phyloP scores from a whole-genome alignment of 2,888 invertebrate species.

The Tinea trinotella region DNA sequence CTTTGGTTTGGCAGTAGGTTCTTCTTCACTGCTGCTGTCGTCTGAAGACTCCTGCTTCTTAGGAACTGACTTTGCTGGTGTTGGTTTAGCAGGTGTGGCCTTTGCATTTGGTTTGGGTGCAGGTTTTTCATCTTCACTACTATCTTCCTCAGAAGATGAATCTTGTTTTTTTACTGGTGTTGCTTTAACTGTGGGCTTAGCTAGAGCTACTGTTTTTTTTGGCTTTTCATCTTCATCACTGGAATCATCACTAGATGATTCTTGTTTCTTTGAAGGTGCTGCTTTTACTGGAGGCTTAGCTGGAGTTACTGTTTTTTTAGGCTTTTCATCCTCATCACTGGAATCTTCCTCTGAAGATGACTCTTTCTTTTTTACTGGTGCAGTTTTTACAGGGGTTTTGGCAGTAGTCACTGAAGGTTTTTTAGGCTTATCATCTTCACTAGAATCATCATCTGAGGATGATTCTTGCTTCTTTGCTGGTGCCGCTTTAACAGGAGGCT shows the following conservation, averaged over 20 bases:
- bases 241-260: slow-evolving; percentile 33
- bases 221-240: slow-evolving; percentile 34
- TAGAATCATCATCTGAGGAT: slow-evolving; percentile 41
- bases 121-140: slow-evolving; percentile 41
- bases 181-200: slow-evolving; percentile 24
- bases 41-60: slow-evolving; percentile 49
- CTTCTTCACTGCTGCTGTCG: slow-evolving; percentile 51
- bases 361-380: slow-evolving; percentile 30
- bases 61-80: slow-evolving; percentile 28
- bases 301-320: slow-evolving; percentile 17
- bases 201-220: slow-evolving; percentile 23
- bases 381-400: slow-evolving; percentile 16
- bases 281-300: slow-evolving; percentile 23
- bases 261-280: slow-evolving; percentile 29
- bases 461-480: slow-evolving; percentile 31
- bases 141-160: slow-evolving; percentile 39
- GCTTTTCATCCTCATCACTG: slow-evolving; percentile 30
- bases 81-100: slow-evolving; percentile 29
- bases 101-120: slow-evolving; percentile 33
- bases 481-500: slow-evolving; percentile 23
- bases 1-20: slow-evolving; percentile 26
- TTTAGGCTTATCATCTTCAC: slow-evolving; percentile 31
- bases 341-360: slow-evolving; percentile 40
- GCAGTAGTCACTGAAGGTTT: slow-evolving; percentile 23
- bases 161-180: slow-evolving; percentile 24